A percentile compares a stretch with the other conserved stretches of the same genome.
These are phyloP conservation scores for Morelia viridis DNA, from an alignment of 2,797 vertebrate species.

Conservation along the genomic window DNA sequence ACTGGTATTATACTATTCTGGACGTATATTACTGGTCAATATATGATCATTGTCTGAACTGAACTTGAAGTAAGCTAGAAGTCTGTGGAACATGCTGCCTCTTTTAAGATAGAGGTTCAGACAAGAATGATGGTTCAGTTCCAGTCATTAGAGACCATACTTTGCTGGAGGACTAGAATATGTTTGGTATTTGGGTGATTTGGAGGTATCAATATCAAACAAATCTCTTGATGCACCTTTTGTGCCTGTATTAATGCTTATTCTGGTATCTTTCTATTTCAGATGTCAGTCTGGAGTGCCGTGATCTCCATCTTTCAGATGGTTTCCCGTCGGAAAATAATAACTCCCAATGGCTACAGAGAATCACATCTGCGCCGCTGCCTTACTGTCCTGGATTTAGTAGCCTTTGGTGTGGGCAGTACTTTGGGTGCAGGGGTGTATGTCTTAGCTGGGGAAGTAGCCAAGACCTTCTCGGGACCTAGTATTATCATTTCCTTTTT, in stretches of 20 bases:
- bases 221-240: background rate
- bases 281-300: conserved; percentile 58
- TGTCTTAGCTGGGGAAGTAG: conserved; percentile 86
- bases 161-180: too few relatives aligned
- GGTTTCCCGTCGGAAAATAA: conserved; percentile 78
- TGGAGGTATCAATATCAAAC: background rate
- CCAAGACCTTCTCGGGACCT: conserved; percentile 78
- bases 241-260: background rate
- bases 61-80: background rate
- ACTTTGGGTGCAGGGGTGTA: conserved; percentile 91
- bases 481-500: conserved; percentile 87
- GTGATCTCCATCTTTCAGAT: conserved; percentile 65
- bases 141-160: background rate
- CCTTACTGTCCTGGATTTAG: conserved; percentile 80
- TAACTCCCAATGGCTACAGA: conserved; percentile 66
- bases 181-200: background rate
- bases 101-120: background rate
- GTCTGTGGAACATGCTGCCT: background rate
- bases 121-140: background rate
- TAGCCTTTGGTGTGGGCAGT: conserved; percentile 91
- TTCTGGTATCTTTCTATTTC: background rate
- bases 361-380: conserved; percentile 80
- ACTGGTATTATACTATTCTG: background rate
- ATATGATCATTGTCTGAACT: background rate
- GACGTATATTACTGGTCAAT: background rate